A percentile compares a stretch with the other conserved stretches of the same genome.
phyloP scores from a whole-genome alignment of 1,140 invertebrate species.

The Cydia amplana region DNA sequence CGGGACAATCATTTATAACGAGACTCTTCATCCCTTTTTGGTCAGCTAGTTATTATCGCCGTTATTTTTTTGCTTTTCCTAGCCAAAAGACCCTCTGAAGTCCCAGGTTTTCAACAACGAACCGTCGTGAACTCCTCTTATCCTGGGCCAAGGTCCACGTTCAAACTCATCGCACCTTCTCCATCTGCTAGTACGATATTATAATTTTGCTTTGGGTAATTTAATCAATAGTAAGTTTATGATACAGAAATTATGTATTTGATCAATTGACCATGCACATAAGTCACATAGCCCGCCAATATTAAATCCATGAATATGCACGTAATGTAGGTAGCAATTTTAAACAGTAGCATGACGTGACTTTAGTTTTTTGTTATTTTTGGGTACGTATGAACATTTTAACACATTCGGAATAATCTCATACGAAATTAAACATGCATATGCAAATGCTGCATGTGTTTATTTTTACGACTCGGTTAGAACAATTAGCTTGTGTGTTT shows the following conservation, averaged over 20 bases:
- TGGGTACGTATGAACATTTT: neutral
- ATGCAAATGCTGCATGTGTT: conserved; percentile 14
- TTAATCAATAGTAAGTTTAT: no score
- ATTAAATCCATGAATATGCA: no score
- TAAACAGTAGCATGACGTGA: neutral
- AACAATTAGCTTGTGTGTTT: conserved; percentile 36
- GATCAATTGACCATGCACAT: no score
- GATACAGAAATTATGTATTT: no score
- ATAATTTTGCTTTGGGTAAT: no score
- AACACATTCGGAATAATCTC: neutral
- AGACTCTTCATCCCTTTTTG: conserved; percentile 5
- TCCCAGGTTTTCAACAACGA: no score
- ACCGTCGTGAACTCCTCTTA: no score
- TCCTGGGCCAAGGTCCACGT: no score
- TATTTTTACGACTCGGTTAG: conserved; percentile 22
- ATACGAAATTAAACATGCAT: neutral
- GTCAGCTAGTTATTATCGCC: neutral
- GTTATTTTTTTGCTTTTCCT: neutral
- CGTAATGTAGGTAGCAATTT: neutral
- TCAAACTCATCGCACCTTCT: no score
- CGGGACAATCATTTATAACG: neutral
- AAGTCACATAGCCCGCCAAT: no score
- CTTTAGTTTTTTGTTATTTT: neutral
- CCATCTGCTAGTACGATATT: no score
- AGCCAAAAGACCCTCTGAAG: no score